These are phyloP conservation scores for Semotilus atromaculatus DNA, from an alignment of 2,797 vertebrate species.

Conservation along the genomic window DNA sequence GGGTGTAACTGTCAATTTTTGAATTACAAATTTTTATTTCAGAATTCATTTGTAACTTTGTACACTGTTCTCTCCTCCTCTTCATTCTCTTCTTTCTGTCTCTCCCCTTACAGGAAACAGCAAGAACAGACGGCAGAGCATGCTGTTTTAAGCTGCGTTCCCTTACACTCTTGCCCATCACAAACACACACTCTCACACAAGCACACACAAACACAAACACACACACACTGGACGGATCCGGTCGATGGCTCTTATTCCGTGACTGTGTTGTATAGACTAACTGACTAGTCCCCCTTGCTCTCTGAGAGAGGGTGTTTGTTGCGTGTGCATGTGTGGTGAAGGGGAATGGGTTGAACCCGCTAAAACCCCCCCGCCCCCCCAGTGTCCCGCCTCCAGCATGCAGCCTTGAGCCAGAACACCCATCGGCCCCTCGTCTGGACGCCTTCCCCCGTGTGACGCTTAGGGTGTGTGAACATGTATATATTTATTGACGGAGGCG, in stretches of 20 bases:
- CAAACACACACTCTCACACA: slow-evolving; percentile 14
- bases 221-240: slow-evolving; percentile 53
- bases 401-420: slow-evolving; percentile 74
- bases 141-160: slow-evolving; percentile 85
- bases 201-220: slow-evolving; percentile 48
- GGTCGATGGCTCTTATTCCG: slow-evolving; percentile 55
- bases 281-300: slow-evolving; percentile 58
- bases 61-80: background rate
- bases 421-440: slow-evolving; percentile 83
- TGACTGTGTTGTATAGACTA: slow-evolving; percentile 58
- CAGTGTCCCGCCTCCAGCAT: slow-evolving; percentile 62
- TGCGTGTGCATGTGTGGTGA: slow-evolving; percentile 65
- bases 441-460: slow-evolving; percentile 42
- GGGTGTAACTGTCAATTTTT: too few relatives aligned
- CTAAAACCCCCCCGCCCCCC: slow-evolving; percentile 80
- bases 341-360: slow-evolving; percentile 82
- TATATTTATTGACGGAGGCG: slow-evolving; percentile 89
- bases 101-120: slow-evolving; percentile 83
- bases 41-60: background rate
- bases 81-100: background rate
- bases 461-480: slow-evolving; percentile 70
- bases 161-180: background rate
- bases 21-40: background rate
- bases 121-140: slow-evolving; percentile 99
- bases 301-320: slow-evolving; percentile 53